phyloP scores from a whole-genome alignment of 2,113 vertebrate genomes.

The Macquaria australasica region DNA sequence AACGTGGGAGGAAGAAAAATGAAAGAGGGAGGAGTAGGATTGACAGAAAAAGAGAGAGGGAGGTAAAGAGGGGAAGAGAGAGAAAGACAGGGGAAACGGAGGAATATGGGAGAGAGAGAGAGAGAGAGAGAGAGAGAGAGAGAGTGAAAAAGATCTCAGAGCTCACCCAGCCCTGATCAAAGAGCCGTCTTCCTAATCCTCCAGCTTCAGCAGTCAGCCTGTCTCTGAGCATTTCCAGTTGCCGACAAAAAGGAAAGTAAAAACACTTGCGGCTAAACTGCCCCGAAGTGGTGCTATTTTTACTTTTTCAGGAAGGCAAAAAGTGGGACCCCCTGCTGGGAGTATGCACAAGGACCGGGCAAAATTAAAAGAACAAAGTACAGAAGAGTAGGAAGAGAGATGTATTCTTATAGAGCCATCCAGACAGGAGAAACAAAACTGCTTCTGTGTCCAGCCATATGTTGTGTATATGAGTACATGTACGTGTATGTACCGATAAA shows the following conservation, averaged over 20 bases:
- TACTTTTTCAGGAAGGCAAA: slow-evolving; percentile 77
- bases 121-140: slow-evolving; percentile 65
- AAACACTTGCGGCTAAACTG: slow-evolving; percentile 84
- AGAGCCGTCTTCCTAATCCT: slow-evolving; percentile 84
- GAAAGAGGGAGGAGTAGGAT: slow-evolving; percentile 40
- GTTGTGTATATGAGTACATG: background rate
- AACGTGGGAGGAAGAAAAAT: slow-evolving; percentile 38
- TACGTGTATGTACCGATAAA: no score
- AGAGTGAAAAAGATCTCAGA: slow-evolving; percentile 72
- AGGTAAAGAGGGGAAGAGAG: slow-evolving; percentile 18
- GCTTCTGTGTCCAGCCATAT: slow-evolving; percentile 8
- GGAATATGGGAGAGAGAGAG: slow-evolving; percentile 45
- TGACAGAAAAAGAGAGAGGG: slow-evolving; percentile 40
- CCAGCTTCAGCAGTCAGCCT: slow-evolving; percentile 82
- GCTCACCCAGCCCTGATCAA: slow-evolving; percentile 82
- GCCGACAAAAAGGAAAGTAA: slow-evolving; percentile 69
- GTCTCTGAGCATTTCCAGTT: slow-evolving; percentile 81
- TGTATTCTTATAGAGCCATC: slow-evolving; percentile 52
- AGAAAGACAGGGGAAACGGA: slow-evolving; percentile 43
- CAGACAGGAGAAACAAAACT: slow-evolving; percentile 32
- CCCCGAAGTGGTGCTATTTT: slow-evolving; percentile 86
- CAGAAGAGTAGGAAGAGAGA: slow-evolving; percentile 55
- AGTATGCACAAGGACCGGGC: slow-evolving; percentile 57
- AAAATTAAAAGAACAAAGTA: slow-evolving; percentile 76
- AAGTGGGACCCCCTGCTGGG: slow-evolving; percentile 75